Base-by-base conservation (phyloP, 2,888 invertebrate species). In the Andricus curvator region DNA sequence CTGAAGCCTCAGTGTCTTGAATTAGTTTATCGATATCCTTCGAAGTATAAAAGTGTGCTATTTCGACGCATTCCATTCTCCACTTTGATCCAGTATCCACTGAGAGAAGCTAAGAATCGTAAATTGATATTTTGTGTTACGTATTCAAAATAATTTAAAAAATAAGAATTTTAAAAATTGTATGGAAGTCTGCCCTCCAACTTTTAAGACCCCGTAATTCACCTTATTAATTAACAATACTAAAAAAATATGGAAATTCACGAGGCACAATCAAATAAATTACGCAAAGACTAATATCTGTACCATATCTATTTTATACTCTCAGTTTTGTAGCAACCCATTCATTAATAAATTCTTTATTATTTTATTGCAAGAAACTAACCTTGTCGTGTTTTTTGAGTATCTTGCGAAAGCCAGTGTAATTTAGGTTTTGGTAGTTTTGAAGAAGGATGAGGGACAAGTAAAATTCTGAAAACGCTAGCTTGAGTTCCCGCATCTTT, bases 361-460 rank as follows among this genome's bases (percentile, higher is more conserved):
- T 80, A 37, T 22, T 37, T n/a, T n/a, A 41, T n/a, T 5, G n/a
- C 1, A 15, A 37, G 13, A 44, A 68, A 68, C 41, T 56, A 93
- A 98, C 98, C 96, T 99, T 99, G 93, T 99, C 99, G 92, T 99
- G 99, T 93, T 99, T 99, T 93, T 99, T 99, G 84, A 99, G 95
- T 91, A 99, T 99, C 93, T 99, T 99, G 84, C 99, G 95, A 94
- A 99, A 99, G 1, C 99, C 99, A 4, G 99, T 99, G 90, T 98
- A 98, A 94, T 99, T 99, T 79, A 99, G 94, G 92, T 98, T 99
- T 93, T 99, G 99, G 92, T 99, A 99, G 93, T 99, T 99, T 93
- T 99, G 99, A 82, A 99, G 94, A 22, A 99, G 94, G 88, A 99
- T 98, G 77, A 99, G 94, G 90, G 98, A 98, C 66, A 99, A 94